Evolutionary conservation across 2,888 invertebrate genomes (phyloP).

Genomic region (Rhimphoctona megacephalus): DNA sequence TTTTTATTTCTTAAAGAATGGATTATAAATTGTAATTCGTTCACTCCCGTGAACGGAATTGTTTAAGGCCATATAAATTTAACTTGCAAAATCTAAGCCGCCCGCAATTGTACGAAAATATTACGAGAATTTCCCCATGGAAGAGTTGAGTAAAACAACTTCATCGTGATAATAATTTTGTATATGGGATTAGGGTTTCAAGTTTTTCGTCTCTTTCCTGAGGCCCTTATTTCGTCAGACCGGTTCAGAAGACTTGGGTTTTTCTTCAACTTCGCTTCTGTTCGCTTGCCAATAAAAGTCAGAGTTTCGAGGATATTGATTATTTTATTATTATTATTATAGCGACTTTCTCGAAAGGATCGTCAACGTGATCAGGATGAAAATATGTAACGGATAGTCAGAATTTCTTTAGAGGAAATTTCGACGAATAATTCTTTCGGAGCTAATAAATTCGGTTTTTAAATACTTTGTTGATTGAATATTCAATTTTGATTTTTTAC

Average conservation of each 20-base stretch:
- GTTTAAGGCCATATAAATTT: not conserved
- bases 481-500: not conserved
- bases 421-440: not conserved
- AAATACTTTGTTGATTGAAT: not conserved
- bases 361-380: conserved; percentile 13
- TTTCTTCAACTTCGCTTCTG: conserved; percentile 12
- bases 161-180: not conserved
- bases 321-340: conserved; percentile 25
- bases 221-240: not conserved
- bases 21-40: not conserved
- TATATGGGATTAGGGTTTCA: conserved; percentile 5
- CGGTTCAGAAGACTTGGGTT: conserved; percentile 9
- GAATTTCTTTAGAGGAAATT: not conserved
- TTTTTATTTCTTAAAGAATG: conserved; percentile 2
- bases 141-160: not conserved
- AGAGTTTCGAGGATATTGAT: conserved; percentile 13
- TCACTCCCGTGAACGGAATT: not conserved
- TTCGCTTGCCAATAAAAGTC: not conserved
- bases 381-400: not conserved
- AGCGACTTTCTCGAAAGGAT: not conserved
- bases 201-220: conserved; percentile 1
- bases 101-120: not conserved
- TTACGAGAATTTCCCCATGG: not conserved
- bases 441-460: not conserved
- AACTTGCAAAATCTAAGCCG: not conserved